These are phyloP conservation scores for Taenioides sp. DNA, from an alignment of 2,797 vertebrate genomes.

Conservation along the genomic window DNA sequence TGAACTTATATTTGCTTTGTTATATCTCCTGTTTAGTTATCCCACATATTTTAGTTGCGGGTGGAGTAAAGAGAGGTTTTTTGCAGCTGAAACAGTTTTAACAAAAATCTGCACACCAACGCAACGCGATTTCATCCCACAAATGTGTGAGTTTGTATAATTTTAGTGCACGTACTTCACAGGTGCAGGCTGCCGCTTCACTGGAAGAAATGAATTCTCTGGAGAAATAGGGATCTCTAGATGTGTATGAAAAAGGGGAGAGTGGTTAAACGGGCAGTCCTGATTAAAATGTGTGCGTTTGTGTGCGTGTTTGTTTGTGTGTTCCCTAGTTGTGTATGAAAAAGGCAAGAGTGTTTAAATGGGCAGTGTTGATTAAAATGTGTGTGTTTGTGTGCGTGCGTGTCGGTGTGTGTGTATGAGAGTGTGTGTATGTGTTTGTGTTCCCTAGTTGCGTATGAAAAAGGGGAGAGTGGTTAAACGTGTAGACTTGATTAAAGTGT, in stretches of 20 bases:
- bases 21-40: slow-evolving; percentile 30
- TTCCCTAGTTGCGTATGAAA: slow-evolving; percentile 64
- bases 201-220: slow-evolving; percentile 59
- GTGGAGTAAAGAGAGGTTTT: slow-evolving; percentile 44
- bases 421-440: no score
- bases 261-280: slow-evolving; percentile 30
- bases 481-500: slow-evolving; percentile 20
- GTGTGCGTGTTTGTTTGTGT: no score
- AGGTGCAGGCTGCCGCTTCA: slow-evolving; percentile 55
- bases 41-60: slow-evolving; percentile 55
- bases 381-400: neutral
- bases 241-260: slow-evolving; percentile 67
- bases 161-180: slow-evolving; percentile 26
- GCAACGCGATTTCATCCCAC: slow-evolving; percentile 33
- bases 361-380: slow-evolving; percentile 20
- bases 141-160: slow-evolving; percentile 16
- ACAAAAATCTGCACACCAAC: slow-evolving; percentile 20
- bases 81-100: slow-evolving; percentile 47
- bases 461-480: slow-evolving; percentile 43
- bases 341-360: slow-evolving; percentile 49
- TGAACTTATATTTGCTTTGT: slow-evolving; percentile 44
- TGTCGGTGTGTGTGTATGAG: no score
- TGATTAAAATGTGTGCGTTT: slow-evolving; percentile 1
- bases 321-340: slow-evolving; percentile 61
- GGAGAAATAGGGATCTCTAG: slow-evolving; percentile 54